Base-by-base conservation (phyloP, 2,888 invertebrate genomes). In the Mythimna loreyi region DNA sequence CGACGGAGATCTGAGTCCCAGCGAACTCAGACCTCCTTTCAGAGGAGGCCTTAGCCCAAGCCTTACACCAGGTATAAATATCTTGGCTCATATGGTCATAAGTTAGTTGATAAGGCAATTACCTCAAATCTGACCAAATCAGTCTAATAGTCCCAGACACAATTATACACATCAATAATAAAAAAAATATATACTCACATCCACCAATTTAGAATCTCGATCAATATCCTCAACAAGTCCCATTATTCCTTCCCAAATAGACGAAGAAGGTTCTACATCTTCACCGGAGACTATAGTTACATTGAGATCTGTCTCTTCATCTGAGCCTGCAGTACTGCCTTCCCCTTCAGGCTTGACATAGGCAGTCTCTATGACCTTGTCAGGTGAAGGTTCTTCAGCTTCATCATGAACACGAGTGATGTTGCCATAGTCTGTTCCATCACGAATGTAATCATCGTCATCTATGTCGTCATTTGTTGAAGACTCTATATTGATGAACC, bases 401-500 rank as follows among this genome's bases (percentile, higher is more conserved):
- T 90, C 92, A 40, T 92, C 92, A 49, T 93, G 92, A 4, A 92
- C 78, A 21, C 92, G 84, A 11, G 94, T 93, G 4, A 94, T 91
- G 63, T 96, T 91, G 21, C 96, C 96, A 67, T 95, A 96, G 78
- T 96, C 96, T 1, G 94, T 94, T 9, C 96, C 96, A 75, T 96
- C 96, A 2, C 92, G 85, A 19, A 96, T 89, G 77, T 95, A 96
- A 55, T 94, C 96, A 84, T 95, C 94, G 40, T 96, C 95, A 75
- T 97, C 97, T 55, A 96, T 96, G 40, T 97, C 96, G 53, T 97
- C 96, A 45, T 96, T 87, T 23, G 97, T 96, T 86, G 97, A 97
- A 43, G 97, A 97, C 90, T 97, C 97, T 85, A 97, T 97, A 86
- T 97, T 97, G 58, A 97, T 94, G 86, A 97, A 97, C 49, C 97